A percentile compares a stretch with the other conserved stretches of the same genome.
These are phyloP conservation scores for Morone saxatilis DNA, from an alignment of 2,113 vertebrate species.

Conservation along the genomic window DNA sequence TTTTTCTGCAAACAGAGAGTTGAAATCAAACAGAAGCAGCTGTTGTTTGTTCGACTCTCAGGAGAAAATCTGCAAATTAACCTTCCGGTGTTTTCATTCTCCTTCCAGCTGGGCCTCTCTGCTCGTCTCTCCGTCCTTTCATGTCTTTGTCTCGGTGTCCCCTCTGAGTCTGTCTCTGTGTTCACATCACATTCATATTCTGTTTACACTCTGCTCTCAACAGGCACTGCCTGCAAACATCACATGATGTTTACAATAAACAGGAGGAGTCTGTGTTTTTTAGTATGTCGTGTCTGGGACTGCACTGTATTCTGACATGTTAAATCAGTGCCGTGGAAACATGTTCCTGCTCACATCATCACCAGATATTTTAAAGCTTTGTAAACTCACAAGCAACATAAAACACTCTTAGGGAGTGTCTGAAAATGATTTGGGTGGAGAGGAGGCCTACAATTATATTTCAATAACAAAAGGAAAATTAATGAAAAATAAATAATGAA, in stretches of 20 bases:
- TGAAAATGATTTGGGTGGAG: no score
- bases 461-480: no score
- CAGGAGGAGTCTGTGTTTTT: slow-evolving; percentile 9
- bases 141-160: slow-evolving; percentile 63
- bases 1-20: slow-evolving; percentile 28
- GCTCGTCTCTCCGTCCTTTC: slow-evolving; percentile 46
- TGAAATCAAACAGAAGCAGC: slow-evolving; percentile 71
- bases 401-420: background rate
- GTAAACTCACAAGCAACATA: background rate
- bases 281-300: slow-evolving; percentile 17
- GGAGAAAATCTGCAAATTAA: slow-evolving; percentile 70
- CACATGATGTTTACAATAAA: slow-evolving; percentile 32
- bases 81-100: slow-evolving; percentile 56
- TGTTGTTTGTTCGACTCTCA: slow-evolving; percentile 68
- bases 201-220: slow-evolving; percentile 44
- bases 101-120: slow-evolving; percentile 56
- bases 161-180: slow-evolving; percentile 50
- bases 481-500: no score
- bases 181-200: slow-evolving; percentile 49
- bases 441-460: no score
- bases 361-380: background rate
- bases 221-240: slow-evolving; percentile 28
- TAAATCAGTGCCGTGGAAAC: background rate
- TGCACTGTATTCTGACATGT: slow-evolving; percentile 11
- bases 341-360: background rate